Evolutionary conservation across 2,797 vertebrate species (phyloP), one percentile per base, ranked within the genome.

Genomic region (Borostomias antarcticus): DNA sequence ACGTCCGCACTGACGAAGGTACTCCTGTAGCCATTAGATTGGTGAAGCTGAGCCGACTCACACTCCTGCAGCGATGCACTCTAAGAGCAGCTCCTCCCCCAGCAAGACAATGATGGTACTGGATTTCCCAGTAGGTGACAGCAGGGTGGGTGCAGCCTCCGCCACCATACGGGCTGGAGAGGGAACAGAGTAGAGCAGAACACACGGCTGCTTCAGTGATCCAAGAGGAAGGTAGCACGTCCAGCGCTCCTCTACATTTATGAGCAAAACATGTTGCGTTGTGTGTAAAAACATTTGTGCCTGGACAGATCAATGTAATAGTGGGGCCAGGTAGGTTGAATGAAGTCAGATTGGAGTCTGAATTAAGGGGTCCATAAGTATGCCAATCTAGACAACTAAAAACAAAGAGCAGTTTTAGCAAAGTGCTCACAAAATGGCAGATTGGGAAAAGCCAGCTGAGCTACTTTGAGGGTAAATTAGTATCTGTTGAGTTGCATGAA

Each of bases 11-110:
- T n/a, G n/a, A n/a, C n/a, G n/a, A n/a, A n/a, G n/a, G n/a, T n/a
- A n/a, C n/a, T n/a, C n/a, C n/a, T n/a, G n/a, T n/a, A n/a, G n/a
- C n/a, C n/a, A n/a, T n/a, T n/a, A n/a, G n/a, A n/a, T n/a, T 35
- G 19, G 19, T 21, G 8, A 48, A 48, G 47, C 47, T 48, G 47
- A 23, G 19, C 6, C 45, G 17, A 96, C 97, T 58, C 92, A 99
- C 98, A 98, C 87, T 88, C 98, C 98, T 0, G 94, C 96, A 57
- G 97, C 95, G 9, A 99, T 96, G 75, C 98, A 99, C 85, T 99
- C 96, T 77, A 99, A 86, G 64, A 98, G 79, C 26, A 98, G 92
- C 71, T 98, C 95, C 79, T 94, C 94, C n/a, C 96, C 97, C 5
- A 92, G 85, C 25, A 98, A 92, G 61, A 95, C 96, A 79, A 94